A percentile compares a stretch with the other conserved stretches of the same genome.
These are phyloP conservation scores for Plagiodera versicolora DNA, from an alignment of 2,888 invertebrate species.

Conservation along the genomic window DNA sequence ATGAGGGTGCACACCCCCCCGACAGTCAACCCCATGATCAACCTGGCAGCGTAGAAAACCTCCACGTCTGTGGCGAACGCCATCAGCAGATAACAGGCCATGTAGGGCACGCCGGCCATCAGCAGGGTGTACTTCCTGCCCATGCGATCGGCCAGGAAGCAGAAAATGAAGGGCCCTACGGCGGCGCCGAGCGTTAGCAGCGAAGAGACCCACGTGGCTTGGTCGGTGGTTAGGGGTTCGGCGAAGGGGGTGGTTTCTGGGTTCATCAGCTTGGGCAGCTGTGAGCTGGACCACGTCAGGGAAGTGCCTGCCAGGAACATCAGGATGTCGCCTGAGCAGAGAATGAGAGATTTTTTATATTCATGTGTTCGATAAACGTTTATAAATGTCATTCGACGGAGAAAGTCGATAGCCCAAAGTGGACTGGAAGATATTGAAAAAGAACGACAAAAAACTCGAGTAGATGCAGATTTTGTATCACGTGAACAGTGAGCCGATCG, in stretches of 20 bases:
- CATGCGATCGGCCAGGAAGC: conserved; percentile 64
- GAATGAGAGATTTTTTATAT: background rate
- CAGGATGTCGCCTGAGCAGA: conserved; percentile 3
- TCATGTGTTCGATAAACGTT: no score
- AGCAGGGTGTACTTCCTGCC: conserved; percentile 71
- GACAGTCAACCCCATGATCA: conserved; percentile 65
- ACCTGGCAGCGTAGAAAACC: conserved; percentile 60
- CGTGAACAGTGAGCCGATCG: no score
- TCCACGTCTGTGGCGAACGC: conserved; percentile 57
- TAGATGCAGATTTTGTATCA: no score
- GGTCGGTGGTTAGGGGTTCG: conserved; percentile 31
- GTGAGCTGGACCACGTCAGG: conserved; percentile 38
- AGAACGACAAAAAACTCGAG: no score
- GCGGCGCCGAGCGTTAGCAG: conserved; percentile 56
- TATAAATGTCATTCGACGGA: no score
- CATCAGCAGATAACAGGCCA: conserved; percentile 69
- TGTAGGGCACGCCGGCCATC: conserved; percentile 64
- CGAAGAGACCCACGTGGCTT: conserved; percentile 59
- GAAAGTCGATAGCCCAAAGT: no score
- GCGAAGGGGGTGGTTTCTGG: conserved; percentile 1
- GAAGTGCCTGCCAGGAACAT: conserved; percentile 47
- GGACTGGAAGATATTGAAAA: no score
- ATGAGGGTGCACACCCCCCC: conserved; percentile 71
- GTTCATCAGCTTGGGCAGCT: conserved; percentile 29
- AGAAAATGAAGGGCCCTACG: conserved; percentile 69